Evolutionary conservation across 92 coral and sea anemone species (phyloP), one percentile per base, ranked within the genome.

Genomic region (Pocillopora grandis): DNA sequence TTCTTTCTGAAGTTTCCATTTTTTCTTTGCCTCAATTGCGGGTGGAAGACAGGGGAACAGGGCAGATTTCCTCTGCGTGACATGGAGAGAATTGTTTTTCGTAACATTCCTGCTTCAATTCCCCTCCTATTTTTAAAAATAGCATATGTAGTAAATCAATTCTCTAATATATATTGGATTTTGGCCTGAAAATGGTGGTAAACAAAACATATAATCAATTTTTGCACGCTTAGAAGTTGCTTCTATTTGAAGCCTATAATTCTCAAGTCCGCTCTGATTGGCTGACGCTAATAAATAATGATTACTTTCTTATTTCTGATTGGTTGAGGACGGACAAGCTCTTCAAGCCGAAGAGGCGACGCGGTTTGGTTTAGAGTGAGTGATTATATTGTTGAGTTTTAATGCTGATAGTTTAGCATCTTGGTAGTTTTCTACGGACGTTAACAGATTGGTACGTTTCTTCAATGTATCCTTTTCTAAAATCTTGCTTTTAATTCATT

Each of bases 271-370:
- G 8, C 8, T 80, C 42, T 80, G 65, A 81, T 81, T 81, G 85
- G 85, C 76, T 42, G n/a, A n/a, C 20, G 42, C 5, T 12, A 58
- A 57, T 70, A 37, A 70, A 69, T 70, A 77, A 9, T 71, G n/a
- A 20, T 58, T 12, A 19, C 2, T 20, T 71, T n/a, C 59, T 81
- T 66, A 70, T 42, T 71, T 81, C 62, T 71, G 9, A 81, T 81
- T 81, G 85, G 85, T 19, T 71, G 18, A 9, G 20, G 42, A 6
- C 36, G 2, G 11, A 9, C 65, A 2, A 14, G n/a, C 77, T 33
- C 77, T 80, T 80, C 35, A 80, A 17, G 37, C 5, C 77, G 58
- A 62, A 71, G 57, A 9, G 18, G n/a, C 14, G 85, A 81, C 85
- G 85, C 85, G 42, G 23, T 42, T 65, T 2, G 18, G 18, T 0